A percentile compares a stretch with the other conserved stretches of the same genome.
Evolutionary conservation across 2,888 invertebrate genomes (phyloP).

Genomic region (Psococerastis gibbosa): DNA sequence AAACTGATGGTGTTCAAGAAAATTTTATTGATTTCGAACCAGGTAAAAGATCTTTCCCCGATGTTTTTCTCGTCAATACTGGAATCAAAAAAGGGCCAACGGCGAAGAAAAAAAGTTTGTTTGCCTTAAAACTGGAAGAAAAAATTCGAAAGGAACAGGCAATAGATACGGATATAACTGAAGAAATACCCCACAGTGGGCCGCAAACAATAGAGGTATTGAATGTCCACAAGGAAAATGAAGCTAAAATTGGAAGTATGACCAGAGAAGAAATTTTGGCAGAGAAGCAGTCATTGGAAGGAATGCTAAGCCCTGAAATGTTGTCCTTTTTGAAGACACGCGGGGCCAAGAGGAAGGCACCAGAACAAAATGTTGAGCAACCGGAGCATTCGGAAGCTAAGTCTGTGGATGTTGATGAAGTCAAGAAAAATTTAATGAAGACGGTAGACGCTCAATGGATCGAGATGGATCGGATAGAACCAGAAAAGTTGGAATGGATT

Average conservation of each 20-base stretch:
- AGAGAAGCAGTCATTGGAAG: slow-evolving; percentile 48
- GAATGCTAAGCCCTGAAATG: slow-evolving; percentile 42
- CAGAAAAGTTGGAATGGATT: slow-evolving; percentile 80
- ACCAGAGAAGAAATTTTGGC: slow-evolving; percentile 50
- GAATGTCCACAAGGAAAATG: slow-evolving; percentile 46
- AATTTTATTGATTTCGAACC: too few relatives aligned
- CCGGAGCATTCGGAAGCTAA: slow-evolving; percentile 16
- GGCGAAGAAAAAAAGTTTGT: slow-evolving; percentile 29
- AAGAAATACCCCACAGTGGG: background rate
- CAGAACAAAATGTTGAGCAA: slow-evolving; percentile 24
- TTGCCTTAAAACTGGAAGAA: slow-evolving; percentile 29
- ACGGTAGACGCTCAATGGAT: slow-evolving; percentile 44
- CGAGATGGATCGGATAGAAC: slow-evolving; percentile 70
- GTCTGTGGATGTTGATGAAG: slow-evolving; percentile 16
- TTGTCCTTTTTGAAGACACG: slow-evolving; percentile 40
- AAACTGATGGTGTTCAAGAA: background rate
- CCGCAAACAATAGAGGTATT: background rate
- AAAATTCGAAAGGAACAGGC: slow-evolving; percentile 11
- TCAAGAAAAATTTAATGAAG: slow-evolving; percentile 22
- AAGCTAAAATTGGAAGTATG: slow-evolving; percentile 45
- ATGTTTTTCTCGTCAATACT: background rate
- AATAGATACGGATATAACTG: background rate
- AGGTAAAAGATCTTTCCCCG: background rate
- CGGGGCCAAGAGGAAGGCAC: slow-evolving; percentile 23
- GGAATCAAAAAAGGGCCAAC: background rate